Conservation (phyloP, 2,888 invertebrate species). For the Xestobium rufovillosum region DNA sequence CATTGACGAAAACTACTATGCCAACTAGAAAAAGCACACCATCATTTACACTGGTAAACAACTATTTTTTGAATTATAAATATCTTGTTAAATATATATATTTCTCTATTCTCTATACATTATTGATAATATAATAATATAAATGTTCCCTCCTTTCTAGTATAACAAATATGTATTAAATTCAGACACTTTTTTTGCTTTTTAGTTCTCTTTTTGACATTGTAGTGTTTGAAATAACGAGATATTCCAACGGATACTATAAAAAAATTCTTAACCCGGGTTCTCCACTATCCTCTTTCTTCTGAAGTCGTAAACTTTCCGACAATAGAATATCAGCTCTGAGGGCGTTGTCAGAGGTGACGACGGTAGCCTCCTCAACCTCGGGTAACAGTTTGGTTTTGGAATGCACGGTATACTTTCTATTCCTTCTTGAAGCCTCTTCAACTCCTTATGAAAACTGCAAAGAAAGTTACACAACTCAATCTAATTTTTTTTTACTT, state of each 20-base stretch:
- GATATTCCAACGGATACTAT: no score
- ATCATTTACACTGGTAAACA: no score
- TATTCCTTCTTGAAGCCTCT: conserved; percentile 70
- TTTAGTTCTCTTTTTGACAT: conserved; percentile 17
- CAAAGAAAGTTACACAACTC: neutral
- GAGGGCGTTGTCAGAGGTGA: conserved; percentile 58
- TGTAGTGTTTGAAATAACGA: conserved; percentile 27
- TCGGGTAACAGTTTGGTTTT: conserved; percentile 53
- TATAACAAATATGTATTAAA: conserved; percentile 42
- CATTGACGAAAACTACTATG: no score
- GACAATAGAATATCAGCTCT: conserved; percentile 90
- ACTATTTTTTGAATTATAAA: no score
- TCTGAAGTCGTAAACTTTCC: conserved; percentile 90
- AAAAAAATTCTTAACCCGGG: conserved; percentile 39
- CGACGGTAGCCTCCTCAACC: conserved; percentile 54
- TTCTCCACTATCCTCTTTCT: conserved; percentile 63
- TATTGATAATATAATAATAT: conserved; percentile 41
- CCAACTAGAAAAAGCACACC: no score
- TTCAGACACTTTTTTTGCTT: conserved; percentile 27
- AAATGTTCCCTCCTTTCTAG: conserved; percentile 42
- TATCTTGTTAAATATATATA: conserved; percentile 42
- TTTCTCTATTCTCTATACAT: conserved; percentile 42
- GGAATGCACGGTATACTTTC: conserved; percentile 70
- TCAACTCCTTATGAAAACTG: conserved; percentile 61
- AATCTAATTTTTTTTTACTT: no score